Evolutionary conservation across 2,888 invertebrate species (phyloP).

Genomic region (Dicyrtomina minuta): DNA sequence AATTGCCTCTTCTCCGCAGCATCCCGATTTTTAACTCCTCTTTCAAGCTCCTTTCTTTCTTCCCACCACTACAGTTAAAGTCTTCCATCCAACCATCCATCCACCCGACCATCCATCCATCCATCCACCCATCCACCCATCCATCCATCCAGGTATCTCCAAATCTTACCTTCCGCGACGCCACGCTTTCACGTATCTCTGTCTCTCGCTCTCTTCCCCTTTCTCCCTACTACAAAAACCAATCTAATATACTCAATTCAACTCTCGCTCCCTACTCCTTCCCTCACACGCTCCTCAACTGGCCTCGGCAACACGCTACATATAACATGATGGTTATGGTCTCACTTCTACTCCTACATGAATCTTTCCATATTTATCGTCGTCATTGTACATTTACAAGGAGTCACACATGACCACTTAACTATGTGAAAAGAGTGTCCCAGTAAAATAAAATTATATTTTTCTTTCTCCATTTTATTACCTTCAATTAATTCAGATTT

Average conservation of each 20-base stretch:
- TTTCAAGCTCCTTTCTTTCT: not conserved
- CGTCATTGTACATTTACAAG: too few species aligned
- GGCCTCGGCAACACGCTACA: not conserved
- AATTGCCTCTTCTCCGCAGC: conserved; percentile 27
- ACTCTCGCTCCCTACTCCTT: conserved; percentile 1
- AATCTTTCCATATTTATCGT: not conserved
- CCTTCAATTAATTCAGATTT: too few species aligned
- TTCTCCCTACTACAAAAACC: not conserved
- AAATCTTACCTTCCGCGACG: too few species aligned
- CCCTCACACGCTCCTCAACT: not conserved
- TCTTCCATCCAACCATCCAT: too few species aligned
- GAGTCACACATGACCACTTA: too few species aligned
- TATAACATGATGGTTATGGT: not conserved
- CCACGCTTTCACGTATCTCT: not conserved
- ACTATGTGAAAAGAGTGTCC: too few species aligned
- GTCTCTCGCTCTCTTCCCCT: not conserved
- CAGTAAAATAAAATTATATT: too few species aligned
- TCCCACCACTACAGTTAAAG: not conserved
- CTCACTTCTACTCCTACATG: not conserved
- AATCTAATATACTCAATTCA: conserved; percentile 13
- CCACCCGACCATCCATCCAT: too few species aligned
- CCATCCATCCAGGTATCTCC: too few species aligned
- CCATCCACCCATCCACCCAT: too few species aligned
- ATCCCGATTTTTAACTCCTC: not conserved
- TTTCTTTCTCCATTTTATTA: too few species aligned